Percentiles rank a stretch among this genome's conserved stretches.
These are phyloP conservation scores for Capitulum mitella DNA, from an alignment of 2,888 invertebrate species.

Conservation along the genomic window DNA sequence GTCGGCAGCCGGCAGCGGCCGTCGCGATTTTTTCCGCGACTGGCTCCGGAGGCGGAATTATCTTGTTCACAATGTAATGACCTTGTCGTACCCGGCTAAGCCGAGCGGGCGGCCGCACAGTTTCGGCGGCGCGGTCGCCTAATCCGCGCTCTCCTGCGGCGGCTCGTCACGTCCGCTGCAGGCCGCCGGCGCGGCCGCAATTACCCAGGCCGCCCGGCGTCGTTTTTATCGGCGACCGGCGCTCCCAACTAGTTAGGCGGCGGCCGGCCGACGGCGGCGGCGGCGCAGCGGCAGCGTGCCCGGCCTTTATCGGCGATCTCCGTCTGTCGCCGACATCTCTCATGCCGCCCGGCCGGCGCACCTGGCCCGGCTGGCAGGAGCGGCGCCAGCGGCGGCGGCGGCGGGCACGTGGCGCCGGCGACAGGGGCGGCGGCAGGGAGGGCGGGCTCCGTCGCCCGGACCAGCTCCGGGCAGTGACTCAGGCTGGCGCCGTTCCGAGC, in stretches of 20 bases:
- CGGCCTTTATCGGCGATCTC: neutral
- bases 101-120: neutral
- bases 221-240: neutral
- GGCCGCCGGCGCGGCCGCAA: neutral
- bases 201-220: neutral
- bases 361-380: neutral
- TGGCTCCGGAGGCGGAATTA: neutral
- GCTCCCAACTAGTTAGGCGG: neutral
- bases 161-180: neutral
- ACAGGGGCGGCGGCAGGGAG: no score
- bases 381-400: neutral
- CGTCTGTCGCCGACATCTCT: neutral
- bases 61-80: conserved; percentile 20
- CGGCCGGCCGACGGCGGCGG: neutral
- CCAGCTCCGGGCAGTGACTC: no score
- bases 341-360: neutral
- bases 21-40: neutral
- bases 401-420: no score
- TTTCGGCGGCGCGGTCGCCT: neutral
- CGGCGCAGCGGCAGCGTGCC: neutral
- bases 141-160: neutral
- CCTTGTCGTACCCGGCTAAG: neutral
- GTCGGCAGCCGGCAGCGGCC: neutral
- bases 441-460: no score
- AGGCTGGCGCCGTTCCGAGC: no score